These are phyloP conservation scores for Micrastur ruficollis DNA, from an alignment of 2,797 vertebrate genomes.

Conservation along the genomic window DNA sequence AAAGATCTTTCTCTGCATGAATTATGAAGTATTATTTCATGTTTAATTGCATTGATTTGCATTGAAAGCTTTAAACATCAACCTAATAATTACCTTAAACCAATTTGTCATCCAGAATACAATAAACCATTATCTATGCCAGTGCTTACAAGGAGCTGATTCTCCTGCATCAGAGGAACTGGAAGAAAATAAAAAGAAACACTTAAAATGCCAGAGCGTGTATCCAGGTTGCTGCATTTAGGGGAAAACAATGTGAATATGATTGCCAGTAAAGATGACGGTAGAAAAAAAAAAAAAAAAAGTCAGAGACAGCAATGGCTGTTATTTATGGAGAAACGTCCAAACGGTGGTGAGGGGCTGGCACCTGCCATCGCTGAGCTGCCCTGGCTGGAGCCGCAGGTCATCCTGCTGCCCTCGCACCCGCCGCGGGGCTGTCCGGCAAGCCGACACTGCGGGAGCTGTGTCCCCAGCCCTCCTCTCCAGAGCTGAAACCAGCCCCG, in stretches of 20 bases:
- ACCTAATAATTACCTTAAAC: conserved; percentile 2
- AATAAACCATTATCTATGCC: not conserved
- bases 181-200: not conserved
- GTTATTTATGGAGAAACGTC: not conserved
- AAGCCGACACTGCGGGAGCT: accelerated
- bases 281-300: not conserved
- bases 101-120: conserved; percentile 13
- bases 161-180: not conserved
- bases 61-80: conserved; percentile 36
- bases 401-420: not conserved
- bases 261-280: not conserved
- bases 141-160: not conserved
- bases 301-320: not conserved
- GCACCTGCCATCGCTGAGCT: not conserved
- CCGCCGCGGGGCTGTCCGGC: accelerated
- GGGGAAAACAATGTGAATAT: not conserved
- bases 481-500: not conserved
- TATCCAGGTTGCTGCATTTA: not conserved
- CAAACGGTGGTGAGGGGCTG: not conserved
- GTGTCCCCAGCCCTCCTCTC: not conserved
- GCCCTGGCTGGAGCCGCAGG: not conserved
- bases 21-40: conserved; percentile 3
- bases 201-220: not conserved
- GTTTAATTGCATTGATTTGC: conserved; percentile 49
- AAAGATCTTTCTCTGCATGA: not conserved